Evolutionary conservation across 2,797 vertebrate genomes (phyloP).

Genomic region (Acanthurus tractus): DNA sequence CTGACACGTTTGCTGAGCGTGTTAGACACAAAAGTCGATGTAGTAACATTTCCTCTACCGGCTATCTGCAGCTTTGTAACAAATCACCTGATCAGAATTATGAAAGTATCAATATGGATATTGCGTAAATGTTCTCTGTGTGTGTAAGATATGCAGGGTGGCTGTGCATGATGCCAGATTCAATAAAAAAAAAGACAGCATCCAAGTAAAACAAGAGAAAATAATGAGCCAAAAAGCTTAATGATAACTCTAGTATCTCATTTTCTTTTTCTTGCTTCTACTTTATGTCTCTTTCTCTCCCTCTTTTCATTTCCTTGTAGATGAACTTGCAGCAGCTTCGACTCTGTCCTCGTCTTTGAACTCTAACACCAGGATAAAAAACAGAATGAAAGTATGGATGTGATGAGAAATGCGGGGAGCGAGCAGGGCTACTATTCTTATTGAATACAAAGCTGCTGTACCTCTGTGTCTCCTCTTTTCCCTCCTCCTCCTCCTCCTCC

Average conservation of each 20-base stretch:
- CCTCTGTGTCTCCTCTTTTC: constrained; percentile 4
- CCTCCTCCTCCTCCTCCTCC: constrained; percentile 1
- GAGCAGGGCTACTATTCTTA: constrained; percentile 27
- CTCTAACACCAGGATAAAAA: constrained; percentile 49
- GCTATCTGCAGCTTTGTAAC: not conserved
- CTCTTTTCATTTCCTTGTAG: constrained; percentile 10
- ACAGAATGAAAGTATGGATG: constrained; percentile 40
- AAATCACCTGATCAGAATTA: not conserved
- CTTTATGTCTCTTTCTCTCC: constrained; percentile 5
- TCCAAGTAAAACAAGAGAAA: not conserved
- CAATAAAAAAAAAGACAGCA: constrained; percentile 34
- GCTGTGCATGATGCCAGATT: constrained; percentile 10
- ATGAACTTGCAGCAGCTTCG: constrained; percentile 9
- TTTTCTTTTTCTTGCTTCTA: not conserved
- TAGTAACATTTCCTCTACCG: not conserved
- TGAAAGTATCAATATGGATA: not conserved
- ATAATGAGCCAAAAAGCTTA: not conserved
- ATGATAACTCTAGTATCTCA: not conserved
- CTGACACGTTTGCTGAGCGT: not conserved
- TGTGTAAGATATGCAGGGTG: not conserved
- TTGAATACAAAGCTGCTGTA: constrained; percentile 45
- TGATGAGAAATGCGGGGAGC: constrained; percentile 26
- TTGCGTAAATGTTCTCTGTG: constrained; percentile 7
- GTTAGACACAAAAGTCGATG: not conserved
- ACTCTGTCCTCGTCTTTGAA: constrained; percentile 40